Evolutionary conservation across 2,113 vertebrate genomes (phyloP).

Genomic region (Phylloscopus trochilus): DNA sequence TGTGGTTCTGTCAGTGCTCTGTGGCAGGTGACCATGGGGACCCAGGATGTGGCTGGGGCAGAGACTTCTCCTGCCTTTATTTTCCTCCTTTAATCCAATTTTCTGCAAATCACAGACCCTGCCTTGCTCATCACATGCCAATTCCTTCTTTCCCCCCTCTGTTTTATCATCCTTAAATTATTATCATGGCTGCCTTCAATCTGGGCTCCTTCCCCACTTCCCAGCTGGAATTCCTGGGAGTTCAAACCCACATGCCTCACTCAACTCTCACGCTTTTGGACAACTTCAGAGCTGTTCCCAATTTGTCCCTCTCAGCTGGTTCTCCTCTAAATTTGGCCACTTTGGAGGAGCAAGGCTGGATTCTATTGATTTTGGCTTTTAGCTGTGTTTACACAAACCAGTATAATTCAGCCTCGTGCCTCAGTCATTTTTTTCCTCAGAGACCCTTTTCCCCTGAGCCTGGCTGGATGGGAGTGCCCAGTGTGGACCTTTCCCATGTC

Average conservation of each 20-base stretch:
- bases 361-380: slow-evolving; percentile 49
- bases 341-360: neutral
- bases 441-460: neutral
- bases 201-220: neutral
- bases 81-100: neutral
- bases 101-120: neutral
- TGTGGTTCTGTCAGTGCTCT: neutral
- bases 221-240: neutral
- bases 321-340: neutral
- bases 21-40: rapidly evolving
- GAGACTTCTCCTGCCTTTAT: neutral
- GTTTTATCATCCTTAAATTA: neutral
- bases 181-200: neutral
- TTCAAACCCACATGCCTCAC: neutral
- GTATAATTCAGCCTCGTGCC: neutral
- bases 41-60: rapidly evolving
- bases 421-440: neutral
- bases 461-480: neutral
- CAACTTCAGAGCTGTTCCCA: neutral
- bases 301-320: slow-evolving; percentile 17
- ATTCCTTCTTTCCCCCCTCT: neutral
- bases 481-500: slow-evolving; percentile 21
- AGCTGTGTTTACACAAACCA: slow-evolving; percentile 12
- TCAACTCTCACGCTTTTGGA: neutral
- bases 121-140: neutral